Evolutionary conservation across 1,140 invertebrate species (phyloP).

Genomic region (Anadara kagoshimensis): DNA sequence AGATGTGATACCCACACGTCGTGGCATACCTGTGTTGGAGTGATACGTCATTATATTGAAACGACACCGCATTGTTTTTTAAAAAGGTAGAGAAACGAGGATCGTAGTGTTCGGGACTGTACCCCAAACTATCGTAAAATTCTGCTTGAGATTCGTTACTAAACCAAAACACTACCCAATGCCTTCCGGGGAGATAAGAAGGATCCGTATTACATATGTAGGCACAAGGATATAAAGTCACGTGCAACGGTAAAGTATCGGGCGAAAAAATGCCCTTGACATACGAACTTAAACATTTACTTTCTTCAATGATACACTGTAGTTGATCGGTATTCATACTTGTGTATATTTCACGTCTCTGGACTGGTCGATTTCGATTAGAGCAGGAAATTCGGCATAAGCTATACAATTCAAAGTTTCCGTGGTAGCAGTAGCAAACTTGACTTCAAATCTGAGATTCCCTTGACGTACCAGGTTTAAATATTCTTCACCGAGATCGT

Average conservation of each 20-base stretch:
- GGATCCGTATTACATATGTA: slow-evolving; percentile 26
- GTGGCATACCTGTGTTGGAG: not conserved
- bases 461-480: slow-evolving; percentile 21
- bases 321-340: slow-evolving; percentile 11
- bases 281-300: not conserved
- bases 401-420: slow-evolving; percentile 20
- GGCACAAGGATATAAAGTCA: slow-evolving; percentile 6
- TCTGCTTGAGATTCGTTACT: slow-evolving; percentile 6
- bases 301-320: not conserved
- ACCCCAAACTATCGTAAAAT: slow-evolving; percentile 24
- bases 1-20: slow-evolving; percentile 18
- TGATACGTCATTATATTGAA: slow-evolving; percentile 16
- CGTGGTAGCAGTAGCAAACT: slow-evolving; percentile 13
- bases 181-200: slow-evolving; percentile 3
- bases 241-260: not conserved
- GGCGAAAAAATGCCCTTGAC: slow-evolving; percentile 13
- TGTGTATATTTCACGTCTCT: slow-evolving; percentile 12
- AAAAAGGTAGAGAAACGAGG: not conserved
- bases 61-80: slow-evolving; percentile 4
- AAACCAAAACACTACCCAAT: slow-evolving; percentile 21
- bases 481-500: slow-evolving; percentile 20
- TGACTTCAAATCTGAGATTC: slow-evolving; percentile 26
- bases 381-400: slow-evolving; percentile 12
- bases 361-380: slow-evolving; percentile 12
- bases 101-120: not conserved